These are phyloP conservation scores for Polypterus senegalus DNA, from an alignment of 2,113 vertebrate species.

Conservation along the genomic window DNA sequence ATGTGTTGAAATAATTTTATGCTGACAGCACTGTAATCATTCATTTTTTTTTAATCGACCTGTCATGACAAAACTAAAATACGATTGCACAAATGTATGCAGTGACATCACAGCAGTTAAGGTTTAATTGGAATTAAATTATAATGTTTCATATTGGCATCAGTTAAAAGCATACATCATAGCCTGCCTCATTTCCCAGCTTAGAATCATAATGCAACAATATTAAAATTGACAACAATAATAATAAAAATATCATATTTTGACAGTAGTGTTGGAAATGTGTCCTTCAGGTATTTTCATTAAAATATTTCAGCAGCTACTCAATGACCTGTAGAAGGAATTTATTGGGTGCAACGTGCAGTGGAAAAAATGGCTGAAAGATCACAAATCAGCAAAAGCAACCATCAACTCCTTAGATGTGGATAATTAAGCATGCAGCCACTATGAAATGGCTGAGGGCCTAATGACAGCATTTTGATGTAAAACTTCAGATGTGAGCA, in stretches of 20 bases:
- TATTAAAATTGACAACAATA: too few relatives aligned
- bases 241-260: slow-evolving; percentile 20
- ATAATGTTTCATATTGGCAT: slow-evolving; percentile 42
- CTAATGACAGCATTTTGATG: slow-evolving; percentile 31
- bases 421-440: slow-evolving; percentile 49
- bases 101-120: slow-evolving; percentile 60
- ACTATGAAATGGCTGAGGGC: slow-evolving; percentile 33
- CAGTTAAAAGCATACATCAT: slow-evolving; percentile 30
- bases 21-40: slow-evolving; percentile 61
- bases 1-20: slow-evolving; percentile 68
- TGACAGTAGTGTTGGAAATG: slow-evolving; percentile 29
- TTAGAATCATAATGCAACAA: slow-evolving; percentile 20
- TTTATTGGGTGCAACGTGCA: slow-evolving; percentile 21
- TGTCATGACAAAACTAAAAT: slow-evolving; percentile 66
- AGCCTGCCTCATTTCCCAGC: slow-evolving; percentile 24
- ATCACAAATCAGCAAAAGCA: slow-evolving; percentile 38
- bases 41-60: slow-evolving; percentile 63
- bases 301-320: slow-evolving; percentile 29
- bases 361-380: slow-evolving; percentile 27
- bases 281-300: slow-evolving; percentile 37
- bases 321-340: slow-evolving; percentile 40
- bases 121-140: slow-evolving; percentile 69
- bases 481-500: slow-evolving; percentile 35
- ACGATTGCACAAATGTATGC: slow-evolving; percentile 64
- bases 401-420: slow-evolving; percentile 38